Percentiles rank a stretch among this genome's conserved stretches.
Evolutionary conservation across 1,140 invertebrate genomes (phyloP).

Genomic region (Trichonephila clavipes): DNA sequence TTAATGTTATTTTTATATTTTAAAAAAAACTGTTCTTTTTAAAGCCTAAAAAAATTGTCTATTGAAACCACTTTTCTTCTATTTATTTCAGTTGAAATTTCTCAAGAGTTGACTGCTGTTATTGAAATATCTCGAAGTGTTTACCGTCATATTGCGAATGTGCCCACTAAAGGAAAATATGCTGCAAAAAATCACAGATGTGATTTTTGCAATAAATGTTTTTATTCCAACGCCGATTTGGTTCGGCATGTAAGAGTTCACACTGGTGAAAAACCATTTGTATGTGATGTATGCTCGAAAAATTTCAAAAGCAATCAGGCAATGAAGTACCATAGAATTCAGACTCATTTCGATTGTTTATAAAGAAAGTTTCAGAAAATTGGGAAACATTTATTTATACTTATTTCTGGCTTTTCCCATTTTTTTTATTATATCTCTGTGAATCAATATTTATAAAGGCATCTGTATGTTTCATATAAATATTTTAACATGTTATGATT

Average conservation of each 20-base stretch:
- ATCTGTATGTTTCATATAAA: too few species aligned
- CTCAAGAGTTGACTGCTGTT: background rate
- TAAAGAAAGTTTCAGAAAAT: background rate
- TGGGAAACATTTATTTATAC: too few species aligned
- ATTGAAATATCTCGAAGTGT: background rate
- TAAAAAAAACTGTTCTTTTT: too few species aligned
- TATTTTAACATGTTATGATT: too few species aligned
- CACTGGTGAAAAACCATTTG: slow-evolving; percentile 40
- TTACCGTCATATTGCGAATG: background rate
- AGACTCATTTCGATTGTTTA: background rate
- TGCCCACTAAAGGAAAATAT: background rate
- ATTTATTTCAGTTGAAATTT: too few species aligned
- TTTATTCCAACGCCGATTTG: background rate
- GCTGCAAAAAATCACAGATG: background rate
- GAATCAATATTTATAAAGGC: too few species aligned
- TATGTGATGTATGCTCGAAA: background rate
- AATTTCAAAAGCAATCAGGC: slow-evolving; percentile 47
- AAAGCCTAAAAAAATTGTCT: too few species aligned
- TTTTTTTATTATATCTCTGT: too few species aligned
- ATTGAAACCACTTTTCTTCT: too few species aligned
- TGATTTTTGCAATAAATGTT: slow-evolving; percentile 5
- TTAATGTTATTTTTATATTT: too few species aligned
- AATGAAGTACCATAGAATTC: background rate
- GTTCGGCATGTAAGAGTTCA: slow-evolving; percentile 21
- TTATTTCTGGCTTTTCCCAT: too few species aligned